These are phyloP conservation scores for Pungitius pungitius DNA, from an alignment of 2,113 vertebrate genomes.

Conservation along the genomic window DNA sequence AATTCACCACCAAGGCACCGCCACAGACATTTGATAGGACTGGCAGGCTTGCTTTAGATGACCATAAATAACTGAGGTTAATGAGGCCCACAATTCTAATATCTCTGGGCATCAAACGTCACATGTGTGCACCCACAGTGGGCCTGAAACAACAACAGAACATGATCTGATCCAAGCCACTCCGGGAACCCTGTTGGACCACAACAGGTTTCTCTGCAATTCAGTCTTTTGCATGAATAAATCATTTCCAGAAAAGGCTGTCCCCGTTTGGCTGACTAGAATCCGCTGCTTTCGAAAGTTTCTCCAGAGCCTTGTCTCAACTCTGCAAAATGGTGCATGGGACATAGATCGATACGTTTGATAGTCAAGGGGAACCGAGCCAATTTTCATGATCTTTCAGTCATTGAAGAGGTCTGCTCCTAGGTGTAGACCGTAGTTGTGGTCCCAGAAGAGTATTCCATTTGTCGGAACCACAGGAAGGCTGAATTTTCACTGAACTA, in stretches of 20 bases:
- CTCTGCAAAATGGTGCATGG: neutral
- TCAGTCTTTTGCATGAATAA: too few relatives aligned
- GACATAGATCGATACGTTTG: neutral
- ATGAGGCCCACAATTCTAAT: slow-evolving; percentile 71
- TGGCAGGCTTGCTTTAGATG: slow-evolving; percentile 31
- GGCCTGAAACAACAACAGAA: slow-evolving; percentile 42
- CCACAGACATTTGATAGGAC: slow-evolving; percentile 59
- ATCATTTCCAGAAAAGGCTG: neutral
- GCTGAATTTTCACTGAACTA: neutral
- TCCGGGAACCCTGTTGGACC: neutral
- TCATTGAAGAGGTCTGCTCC: neutral
- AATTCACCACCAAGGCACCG: slow-evolving; percentile 64
- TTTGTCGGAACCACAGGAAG: neutral
- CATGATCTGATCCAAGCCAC: neutral
- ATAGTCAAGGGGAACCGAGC: neutral
- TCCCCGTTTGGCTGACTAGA: neutral
- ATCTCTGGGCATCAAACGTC: slow-evolving; percentile 51
- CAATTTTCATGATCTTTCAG: neutral
- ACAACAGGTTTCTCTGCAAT: too few relatives aligned
- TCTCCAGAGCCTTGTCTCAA: neutral
- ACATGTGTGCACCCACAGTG: slow-evolving; percentile 57
- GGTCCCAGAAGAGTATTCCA: neutral
- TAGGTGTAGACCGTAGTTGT: neutral
- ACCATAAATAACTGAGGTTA: slow-evolving; percentile 77
- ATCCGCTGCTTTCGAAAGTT: neutral